Base-by-base conservation (phyloP, 1,140 invertebrate species). In the Drosophila nasuta region DNA sequence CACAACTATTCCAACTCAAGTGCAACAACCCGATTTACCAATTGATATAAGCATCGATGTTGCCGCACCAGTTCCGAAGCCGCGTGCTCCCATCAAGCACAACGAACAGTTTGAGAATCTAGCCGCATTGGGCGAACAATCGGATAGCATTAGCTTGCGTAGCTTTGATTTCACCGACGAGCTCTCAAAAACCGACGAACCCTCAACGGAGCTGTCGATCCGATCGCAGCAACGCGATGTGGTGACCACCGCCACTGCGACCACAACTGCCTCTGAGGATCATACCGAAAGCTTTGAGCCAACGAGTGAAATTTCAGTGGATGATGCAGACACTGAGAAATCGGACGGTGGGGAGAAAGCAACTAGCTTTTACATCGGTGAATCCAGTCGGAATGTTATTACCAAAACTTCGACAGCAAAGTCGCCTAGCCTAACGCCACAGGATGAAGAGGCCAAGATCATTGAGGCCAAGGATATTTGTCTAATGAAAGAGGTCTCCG, bases 301-400 rank as follows among this genome's bases (percentile, higher is more conserved):
- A 5, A 90, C 89, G 0, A 91, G 89, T 45, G 89, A 92, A 35
- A 81, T 92, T 38, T 92, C 91, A 13, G 77, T 90, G 1, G 91
- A 92, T 51, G 89, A 91, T 56, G 82, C 74, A 11, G 91, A 91
- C 10, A 91, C 91, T 6, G 91, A 92, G 46, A 89, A 82, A 33
- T 89, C 83, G 0, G 88, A 91, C 11, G 69, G 71, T 11, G 48
- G 30, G 1, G 89, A 79, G 28, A 92, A 92, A 49, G 64, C 75
- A 51, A 90, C 92, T 1, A 91, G 91, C 48, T 93, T 93, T 15
- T 93, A 92, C 59, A 93, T 93, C 33, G 92, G 92, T 0, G 92
- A 93, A 65, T 93, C 92, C 0, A 92, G 92, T 49, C 79, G 77
- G 0, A 91, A 93, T 79, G 79, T 93, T 1, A 93, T 93, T 15